phyloP scores from a whole-genome alignment of 1,140 invertebrate species.

The Wiebesia pumilae region DNA sequence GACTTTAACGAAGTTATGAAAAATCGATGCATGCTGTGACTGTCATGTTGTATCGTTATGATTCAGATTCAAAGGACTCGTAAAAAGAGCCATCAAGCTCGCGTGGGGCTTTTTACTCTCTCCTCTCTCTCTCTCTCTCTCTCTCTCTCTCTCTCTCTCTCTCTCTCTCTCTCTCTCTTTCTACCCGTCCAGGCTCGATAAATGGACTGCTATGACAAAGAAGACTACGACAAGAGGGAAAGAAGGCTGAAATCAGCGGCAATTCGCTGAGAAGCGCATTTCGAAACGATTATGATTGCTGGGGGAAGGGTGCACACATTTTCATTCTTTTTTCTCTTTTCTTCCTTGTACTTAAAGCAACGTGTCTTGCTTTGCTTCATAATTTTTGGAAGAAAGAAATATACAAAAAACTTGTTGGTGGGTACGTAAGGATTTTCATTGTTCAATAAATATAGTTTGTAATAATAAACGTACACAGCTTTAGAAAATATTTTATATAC shows the following conservation, averaged over 20 bases:
- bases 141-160: background rate
- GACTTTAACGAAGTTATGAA: slow-evolving; percentile 29
- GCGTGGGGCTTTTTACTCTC: slow-evolving; percentile 17
- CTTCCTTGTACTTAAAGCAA: background rate
- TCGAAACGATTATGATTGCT: slow-evolving; percentile 55
- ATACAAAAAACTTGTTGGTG: no score
- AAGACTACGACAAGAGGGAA: slow-evolving; percentile 38
- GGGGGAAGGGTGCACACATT: slow-evolving; percentile 18
- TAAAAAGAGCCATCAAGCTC: slow-evolving; percentile 41
- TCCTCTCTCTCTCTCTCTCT: background rate
- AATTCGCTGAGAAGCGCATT: slow-evolving; percentile 51
- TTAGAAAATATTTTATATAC: no score
- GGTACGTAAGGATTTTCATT: no score
- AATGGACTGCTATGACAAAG: slow-evolving; percentile 38
- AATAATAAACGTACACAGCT: no score
- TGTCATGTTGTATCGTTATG: slow-evolving; percentile 45
- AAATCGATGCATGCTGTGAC: slow-evolving; percentile 10
- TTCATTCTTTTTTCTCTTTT: background rate
- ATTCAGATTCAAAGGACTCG: slow-evolving; percentile 51
- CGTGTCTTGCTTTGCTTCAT: background rate
- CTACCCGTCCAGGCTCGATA: slow-evolving; percentile 6
- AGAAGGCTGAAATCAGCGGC: slow-evolving; percentile 48
- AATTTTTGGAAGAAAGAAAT: background rate
- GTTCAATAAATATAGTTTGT: no score
- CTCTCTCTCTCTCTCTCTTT: slow-evolving; percentile 1